phyloP scores from a whole-genome alignment of 2,888 invertebrate genomes.

The Bhutanitis thaidina region DNA sequence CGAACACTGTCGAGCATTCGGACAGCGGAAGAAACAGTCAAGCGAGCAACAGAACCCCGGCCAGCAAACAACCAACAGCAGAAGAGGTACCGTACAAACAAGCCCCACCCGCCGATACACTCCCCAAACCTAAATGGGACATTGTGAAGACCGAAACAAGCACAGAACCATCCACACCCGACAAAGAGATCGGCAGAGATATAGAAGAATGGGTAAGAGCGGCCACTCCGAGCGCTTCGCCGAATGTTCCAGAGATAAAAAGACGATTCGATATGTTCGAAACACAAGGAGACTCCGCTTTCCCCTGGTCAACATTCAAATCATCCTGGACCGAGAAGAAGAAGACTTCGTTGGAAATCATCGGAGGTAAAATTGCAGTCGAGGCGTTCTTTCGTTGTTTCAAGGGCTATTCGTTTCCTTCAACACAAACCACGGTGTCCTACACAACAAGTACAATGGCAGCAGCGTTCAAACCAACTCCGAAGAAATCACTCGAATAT shows the following conservation, averaged over 20 bases:
- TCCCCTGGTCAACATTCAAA: neutral
- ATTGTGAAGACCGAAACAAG: neutral
- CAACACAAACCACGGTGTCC: neutral
- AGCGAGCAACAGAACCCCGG: neutral
- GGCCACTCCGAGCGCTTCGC: neutral
- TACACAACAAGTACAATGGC: neutral
- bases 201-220: constrained; percentile 25
- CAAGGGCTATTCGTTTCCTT: neutral
- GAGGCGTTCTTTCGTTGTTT: constrained; percentile 29
- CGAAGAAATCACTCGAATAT: constrained; percentile 8
- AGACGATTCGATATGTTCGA: neutral
- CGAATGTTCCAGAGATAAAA: neutral
- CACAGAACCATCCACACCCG: constrained; percentile 15
- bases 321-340: neutral
- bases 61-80: neutral
- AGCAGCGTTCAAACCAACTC: constrained; percentile 14
- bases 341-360: neutral
- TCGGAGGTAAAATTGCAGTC: constrained; percentile 14
- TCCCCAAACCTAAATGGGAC: constrained; percentile 18
- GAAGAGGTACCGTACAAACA: neutral
- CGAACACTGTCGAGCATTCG: constrained; percentile 3
- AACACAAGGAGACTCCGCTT: neutral
- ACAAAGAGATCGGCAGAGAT: constrained; percentile 16
- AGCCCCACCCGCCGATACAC: constrained; percentile 15
- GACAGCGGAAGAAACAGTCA: constrained; percentile 1